Base-by-base conservation (phyloP, 1,140 invertebrate genomes). In the Drosophila bocqueti region DNA sequence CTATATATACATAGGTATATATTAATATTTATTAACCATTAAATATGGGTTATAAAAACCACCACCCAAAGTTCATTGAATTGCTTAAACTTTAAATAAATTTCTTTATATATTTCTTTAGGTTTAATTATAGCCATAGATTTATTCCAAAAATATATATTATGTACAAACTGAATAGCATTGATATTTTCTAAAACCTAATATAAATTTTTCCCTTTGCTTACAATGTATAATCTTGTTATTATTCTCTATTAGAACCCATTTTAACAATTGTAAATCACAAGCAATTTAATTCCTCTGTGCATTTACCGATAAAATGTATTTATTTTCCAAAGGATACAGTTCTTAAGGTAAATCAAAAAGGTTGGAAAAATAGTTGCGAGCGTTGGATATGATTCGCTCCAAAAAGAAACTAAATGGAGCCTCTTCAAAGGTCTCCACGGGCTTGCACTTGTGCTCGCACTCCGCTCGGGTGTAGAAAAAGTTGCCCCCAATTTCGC, bases 261-360 rank as follows among this genome's bases (percentile, higher is more conserved):
- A 6, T 40, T 24, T 7, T 0, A 16, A 24, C 15, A 24, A 10
- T 24, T 16, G 9, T 10, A 36, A 34, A 13, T 52, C 6, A 36
- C 8, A 21, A 36, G 34, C 50, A 34, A 21, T 26, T 26, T 10
- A 10, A 52, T 18, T 18, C 15, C 31, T 10, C 0, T 36, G 4
- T 0, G 1, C 21, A 57, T 57, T 40, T 40, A 57, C 34, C 54
- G 34, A 57, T 40, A 21, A 40, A 57, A 16, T 15, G 21, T 57
- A n/a, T 57, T 40, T 57, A 57, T 57, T 57, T 57, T 57, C 21
- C 36, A 57, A 40, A 40, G 15, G 3, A 57, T 40, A 57, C 21
- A 57, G 21, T 57, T 6, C 36, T 57, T 26, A 57, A 57, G 54
- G 54, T 26, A 57, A 57, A 26, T 57, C 21, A 57, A 57, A 40